Conservation (phyloP, 2,797 vertebrate genomes). For the Lutjanus argentimaculatus region DNA sequence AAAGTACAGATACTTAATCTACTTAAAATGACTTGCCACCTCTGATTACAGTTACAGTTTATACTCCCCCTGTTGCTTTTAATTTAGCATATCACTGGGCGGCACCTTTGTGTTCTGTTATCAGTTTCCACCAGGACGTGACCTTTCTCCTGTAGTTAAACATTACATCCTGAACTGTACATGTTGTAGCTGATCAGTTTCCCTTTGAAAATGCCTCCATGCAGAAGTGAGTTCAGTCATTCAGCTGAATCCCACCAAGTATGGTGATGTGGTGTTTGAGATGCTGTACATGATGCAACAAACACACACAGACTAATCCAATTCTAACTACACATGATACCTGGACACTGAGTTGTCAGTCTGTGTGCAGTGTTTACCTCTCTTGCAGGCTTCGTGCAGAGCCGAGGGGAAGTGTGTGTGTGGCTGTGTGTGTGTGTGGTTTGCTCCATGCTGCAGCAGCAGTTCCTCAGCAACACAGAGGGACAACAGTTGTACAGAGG, state of each 20-base stretch:
- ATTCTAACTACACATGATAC: neutral
- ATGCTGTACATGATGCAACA: neutral
- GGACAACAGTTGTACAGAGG: conserved; percentile 94
- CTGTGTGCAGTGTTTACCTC: conserved; percentile 83
- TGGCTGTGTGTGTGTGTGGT: conserved; percentile 84
- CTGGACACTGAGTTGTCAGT: neutral
- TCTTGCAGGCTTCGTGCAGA: conserved; percentile 93
- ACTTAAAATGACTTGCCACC: no score
- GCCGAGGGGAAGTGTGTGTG: conserved; percentile 93
- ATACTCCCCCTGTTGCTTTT: neutral
- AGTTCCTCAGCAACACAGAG: conserved; percentile 89
- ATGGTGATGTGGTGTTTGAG: neutral
- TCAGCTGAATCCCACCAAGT: neutral
- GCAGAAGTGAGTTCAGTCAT: neutral
- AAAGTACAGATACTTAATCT: no score
- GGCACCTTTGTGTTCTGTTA: neutral
- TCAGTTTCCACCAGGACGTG: neutral
- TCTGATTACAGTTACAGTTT: neutral
- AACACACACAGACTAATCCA: neutral
- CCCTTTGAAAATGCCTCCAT: neutral
- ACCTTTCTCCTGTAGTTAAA: conserved; percentile 2
- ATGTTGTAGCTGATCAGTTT: neutral
- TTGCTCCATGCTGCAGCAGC: conserved; percentile 92
- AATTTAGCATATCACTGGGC: neutral
- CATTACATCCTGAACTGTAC: neutral